Conservation (phyloP, 2,113 vertebrate genomes). For the Hippocampus barbouri region DNA sequence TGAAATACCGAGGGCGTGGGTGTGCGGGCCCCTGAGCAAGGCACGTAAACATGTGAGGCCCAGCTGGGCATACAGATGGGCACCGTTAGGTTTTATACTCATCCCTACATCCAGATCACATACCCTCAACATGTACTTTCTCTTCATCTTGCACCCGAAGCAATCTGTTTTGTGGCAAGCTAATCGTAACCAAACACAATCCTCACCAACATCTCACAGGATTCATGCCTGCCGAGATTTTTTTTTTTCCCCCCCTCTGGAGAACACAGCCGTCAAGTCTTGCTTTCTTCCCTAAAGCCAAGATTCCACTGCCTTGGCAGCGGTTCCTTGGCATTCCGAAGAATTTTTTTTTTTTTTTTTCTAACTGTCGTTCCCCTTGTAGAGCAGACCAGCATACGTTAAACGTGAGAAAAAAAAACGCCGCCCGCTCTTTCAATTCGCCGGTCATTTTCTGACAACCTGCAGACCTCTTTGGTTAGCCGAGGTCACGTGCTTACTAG, state of each 20-base stretch:
- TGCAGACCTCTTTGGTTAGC: slow-evolving; percentile 68
- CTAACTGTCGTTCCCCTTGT: slow-evolving; percentile 36
- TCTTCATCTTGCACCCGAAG: slow-evolving; percentile 16
- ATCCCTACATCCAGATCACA: not conserved
- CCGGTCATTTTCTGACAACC: slow-evolving; percentile 50
- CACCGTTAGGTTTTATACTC: slow-evolving; percentile 9
- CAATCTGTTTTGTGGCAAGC: slow-evolving; percentile 41
- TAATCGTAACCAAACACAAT: slow-evolving; percentile 37
- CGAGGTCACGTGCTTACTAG: slow-evolving; percentile 71
- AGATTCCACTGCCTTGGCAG: slow-evolving; percentile 61
- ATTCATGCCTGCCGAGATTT: slow-evolving; percentile 33
- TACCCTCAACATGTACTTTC: slow-evolving; percentile 22
- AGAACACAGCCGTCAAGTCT: slow-evolving; percentile 59
- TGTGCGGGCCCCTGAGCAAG: slow-evolving; percentile 36
- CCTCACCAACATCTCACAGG: slow-evolving; percentile 52
- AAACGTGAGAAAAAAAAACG: slow-evolving; percentile 18
- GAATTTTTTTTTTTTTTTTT: slow-evolving; percentile 49
- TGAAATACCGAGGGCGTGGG: slow-evolving; percentile 38
- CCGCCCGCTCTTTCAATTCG: slow-evolving; percentile 39
- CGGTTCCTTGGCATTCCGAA: slow-evolving; percentile 39
- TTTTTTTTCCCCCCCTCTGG: slow-evolving; percentile 6
- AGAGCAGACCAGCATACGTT: slow-evolving; percentile 15
- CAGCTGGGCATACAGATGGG: slow-evolving; percentile 25
- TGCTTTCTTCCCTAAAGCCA: slow-evolving; percentile 59
- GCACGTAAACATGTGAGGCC: slow-evolving; percentile 32